These are phyloP conservation scores for Stomatorhinus walkeri DNA, from an alignment of 2,797 vertebrate genomes.

Conservation along the genomic window DNA sequence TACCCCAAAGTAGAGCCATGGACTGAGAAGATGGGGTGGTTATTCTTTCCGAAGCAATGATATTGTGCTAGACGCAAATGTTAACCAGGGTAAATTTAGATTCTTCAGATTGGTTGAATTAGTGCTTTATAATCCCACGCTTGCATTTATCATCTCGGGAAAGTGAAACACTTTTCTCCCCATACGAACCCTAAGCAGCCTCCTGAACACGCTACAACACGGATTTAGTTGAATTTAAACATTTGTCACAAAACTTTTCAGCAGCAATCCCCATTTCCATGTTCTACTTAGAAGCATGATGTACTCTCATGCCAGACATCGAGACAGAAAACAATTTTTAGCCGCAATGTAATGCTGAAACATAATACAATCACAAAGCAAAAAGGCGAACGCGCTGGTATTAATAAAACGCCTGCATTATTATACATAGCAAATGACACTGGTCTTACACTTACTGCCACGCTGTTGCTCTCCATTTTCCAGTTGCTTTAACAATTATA, in stretches of 20 bases:
- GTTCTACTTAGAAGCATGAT: not conserved
- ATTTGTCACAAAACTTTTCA: not conserved
- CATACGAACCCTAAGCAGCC: not conserved
- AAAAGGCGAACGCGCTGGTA: not conserved
- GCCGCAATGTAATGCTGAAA: not conserved
- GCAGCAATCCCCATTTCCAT: not conserved
- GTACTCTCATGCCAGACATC: not conserved
- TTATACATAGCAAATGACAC: not conserved
- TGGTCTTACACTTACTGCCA: not conserved
- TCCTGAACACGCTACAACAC: not conserved
- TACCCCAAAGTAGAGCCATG: not conserved
- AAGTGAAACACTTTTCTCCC: not conserved
- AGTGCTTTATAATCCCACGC: not conserved
- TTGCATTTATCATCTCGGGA: not conserved
- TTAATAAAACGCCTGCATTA: not conserved
- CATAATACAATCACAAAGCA: conserved; percentile 6
- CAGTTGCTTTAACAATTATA: not conserved
- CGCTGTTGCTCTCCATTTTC: not conserved
- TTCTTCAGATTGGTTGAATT: not conserved
- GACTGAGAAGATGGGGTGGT: not conserved
- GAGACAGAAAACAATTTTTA: not conserved
- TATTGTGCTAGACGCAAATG: not conserved
- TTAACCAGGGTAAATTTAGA: not conserved
- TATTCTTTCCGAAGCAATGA: not conserved
- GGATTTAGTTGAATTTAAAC: not conserved